Evolutionary conservation across 2,888 invertebrate genomes (phyloP).

Genomic region (Cheilosia vernalis): DNA sequence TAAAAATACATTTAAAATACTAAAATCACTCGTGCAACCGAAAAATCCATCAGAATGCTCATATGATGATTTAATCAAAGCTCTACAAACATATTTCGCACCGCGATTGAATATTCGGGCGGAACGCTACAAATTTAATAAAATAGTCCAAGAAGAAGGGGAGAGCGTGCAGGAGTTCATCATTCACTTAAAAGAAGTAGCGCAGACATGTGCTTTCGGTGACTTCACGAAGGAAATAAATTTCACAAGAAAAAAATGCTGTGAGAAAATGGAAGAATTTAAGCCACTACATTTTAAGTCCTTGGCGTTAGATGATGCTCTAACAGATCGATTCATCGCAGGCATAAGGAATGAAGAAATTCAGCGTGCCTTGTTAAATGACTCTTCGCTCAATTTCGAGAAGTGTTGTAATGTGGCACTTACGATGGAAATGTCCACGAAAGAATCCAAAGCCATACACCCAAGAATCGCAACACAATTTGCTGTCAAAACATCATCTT

Average conservation of each 20-base stretch:
- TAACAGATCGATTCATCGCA: too few relatives aligned
- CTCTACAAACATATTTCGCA: not conserved
- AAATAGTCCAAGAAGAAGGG: slow-evolving; percentile 33
- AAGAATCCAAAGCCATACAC: slow-evolving; percentile 23
- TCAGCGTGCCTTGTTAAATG: slow-evolving; percentile 28
- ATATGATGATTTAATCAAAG: not conserved
- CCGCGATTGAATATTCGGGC: slow-evolving; percentile 18
- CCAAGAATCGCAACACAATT: slow-evolving; percentile 23
- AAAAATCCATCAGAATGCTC: not conserved
- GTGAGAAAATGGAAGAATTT: slow-evolving; percentile 23
- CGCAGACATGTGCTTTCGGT: slow-evolving; percentile 20
- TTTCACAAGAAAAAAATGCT: not conserved
- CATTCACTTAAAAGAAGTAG: slow-evolving; percentile 26
- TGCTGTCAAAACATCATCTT: slow-evolving; percentile 5
- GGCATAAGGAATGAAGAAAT: too few relatives aligned
- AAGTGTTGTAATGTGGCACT: slow-evolving; percentile 40
- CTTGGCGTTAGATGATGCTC: not conserved
- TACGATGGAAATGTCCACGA: slow-evolving; percentile 24
- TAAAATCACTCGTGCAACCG: not conserved
- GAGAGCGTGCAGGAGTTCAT: slow-evolving; percentile 26
- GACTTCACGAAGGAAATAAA: slow-evolving; percentile 2
- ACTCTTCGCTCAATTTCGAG: slow-evolving; percentile 37
- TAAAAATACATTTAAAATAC: slow-evolving; percentile 12
- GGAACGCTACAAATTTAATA: slow-evolving; percentile 35
- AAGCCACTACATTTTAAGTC: slow-evolving; percentile 12